These are phyloP conservation scores for Spea hammondii DNA, from an alignment of 2,797 vertebrate species.

Conservation along the genomic window DNA sequence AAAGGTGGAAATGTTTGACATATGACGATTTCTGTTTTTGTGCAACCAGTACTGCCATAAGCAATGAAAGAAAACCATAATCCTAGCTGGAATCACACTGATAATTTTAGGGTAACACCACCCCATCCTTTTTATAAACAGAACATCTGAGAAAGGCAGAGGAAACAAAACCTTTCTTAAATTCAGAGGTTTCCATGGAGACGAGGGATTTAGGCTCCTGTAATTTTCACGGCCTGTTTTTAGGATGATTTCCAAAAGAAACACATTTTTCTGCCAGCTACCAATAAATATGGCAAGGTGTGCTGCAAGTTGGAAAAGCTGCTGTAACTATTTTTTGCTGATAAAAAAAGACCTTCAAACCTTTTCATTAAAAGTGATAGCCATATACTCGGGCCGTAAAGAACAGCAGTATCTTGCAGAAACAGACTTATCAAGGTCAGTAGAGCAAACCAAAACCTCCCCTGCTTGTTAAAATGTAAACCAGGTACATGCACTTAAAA, in stretches of 20 bases:
- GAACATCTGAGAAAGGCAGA: constrained; percentile 31
- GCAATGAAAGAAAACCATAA: constrained; percentile 8
- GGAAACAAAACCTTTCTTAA: constrained; percentile 35
- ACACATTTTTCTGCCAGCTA: constrained; percentile 46
- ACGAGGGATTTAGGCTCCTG: constrained; percentile 35
- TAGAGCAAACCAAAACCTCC: constrained; percentile 4
- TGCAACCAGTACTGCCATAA: background rate
- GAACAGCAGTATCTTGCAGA: constrained; percentile 7
- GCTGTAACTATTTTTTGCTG: constrained; percentile 22
- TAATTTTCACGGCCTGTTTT: constrained; percentile 45
- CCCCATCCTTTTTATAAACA: constrained; percentile 13
- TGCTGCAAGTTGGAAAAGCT: constrained; percentile 29
- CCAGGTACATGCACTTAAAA: constrained; percentile 20
- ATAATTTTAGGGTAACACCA: constrained; percentile 16
- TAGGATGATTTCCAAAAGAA: constrained; percentile 51
- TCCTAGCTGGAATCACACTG: constrained; percentile 10
- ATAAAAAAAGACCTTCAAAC: constrained; percentile 34
- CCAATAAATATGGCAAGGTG: constrained; percentile 47
- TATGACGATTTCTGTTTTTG: background rate
- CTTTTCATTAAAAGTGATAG: constrained; percentile 14
- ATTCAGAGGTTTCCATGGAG: constrained; percentile 48
- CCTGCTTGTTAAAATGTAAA: constrained; percentile 22
- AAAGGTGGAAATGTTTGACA: background rate
- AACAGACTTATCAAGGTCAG: constrained; percentile 40
- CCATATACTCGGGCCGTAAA: constrained; percentile 22